These are phyloP conservation scores for Idris sp. DNA, from an alignment of 1,140 invertebrate species.

Conservation along the genomic window DNA sequence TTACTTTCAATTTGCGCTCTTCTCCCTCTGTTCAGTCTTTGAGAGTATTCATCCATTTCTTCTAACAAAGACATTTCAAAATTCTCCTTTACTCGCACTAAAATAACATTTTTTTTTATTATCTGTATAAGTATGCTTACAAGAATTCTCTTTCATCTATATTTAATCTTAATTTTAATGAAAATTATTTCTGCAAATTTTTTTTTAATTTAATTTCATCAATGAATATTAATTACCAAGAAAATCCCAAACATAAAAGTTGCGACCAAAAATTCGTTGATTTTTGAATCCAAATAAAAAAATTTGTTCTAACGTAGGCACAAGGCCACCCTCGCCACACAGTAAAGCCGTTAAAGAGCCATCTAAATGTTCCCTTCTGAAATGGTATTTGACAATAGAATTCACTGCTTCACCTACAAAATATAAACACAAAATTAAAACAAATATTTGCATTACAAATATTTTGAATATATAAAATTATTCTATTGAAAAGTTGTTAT, in stretches of 20 bases:
- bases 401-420: conserved; percentile 94
- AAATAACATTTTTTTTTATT: no score
- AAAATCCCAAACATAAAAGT: conserved; percentile 99
- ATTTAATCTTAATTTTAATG: no score
- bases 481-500: no score
- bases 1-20: conserved; percentile 73
- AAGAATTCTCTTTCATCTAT: no score
- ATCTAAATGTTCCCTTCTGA: conserved; percentile 87
- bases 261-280: conserved; percentile 92
- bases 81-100: conserved; percentile 90
- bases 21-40: conserved; percentile 71
- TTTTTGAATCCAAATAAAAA: conserved; percentile 96
- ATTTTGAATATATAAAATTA: no score
- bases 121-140: no score
- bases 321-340: conserved; percentile 96
- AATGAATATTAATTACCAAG: no score
- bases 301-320: conserved; percentile 94
- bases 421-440: no score
- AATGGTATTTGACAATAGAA: conserved; percentile 97
- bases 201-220: no score
- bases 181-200: no score
- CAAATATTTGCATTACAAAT: no score
- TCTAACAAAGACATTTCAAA: conserved; percentile 87
- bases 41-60: conserved; percentile 77
- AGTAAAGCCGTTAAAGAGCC: conserved; percentile 93